Evolutionary conservation across 2,797 vertebrate genomes (phyloP), one percentile per base, ranked within the genome.

Genomic region (Crenuchus spilurus): DNA sequence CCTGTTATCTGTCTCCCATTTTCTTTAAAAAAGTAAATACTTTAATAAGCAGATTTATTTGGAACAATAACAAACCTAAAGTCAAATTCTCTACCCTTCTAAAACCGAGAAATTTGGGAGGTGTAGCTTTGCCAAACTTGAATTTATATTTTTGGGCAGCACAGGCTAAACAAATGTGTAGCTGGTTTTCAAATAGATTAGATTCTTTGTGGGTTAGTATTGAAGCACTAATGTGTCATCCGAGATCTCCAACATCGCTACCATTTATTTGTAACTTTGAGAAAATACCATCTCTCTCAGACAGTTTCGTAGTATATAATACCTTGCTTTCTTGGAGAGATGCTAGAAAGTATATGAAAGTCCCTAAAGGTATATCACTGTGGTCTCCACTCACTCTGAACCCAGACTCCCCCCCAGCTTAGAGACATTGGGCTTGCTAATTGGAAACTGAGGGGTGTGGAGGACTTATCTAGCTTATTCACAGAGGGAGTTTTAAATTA

Each of bases 271-370:
- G 3, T 26, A 9, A 5, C 6, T 2, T 2, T 54, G 3, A 2
- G 2, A 2, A 54, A 54, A 54, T 26, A 28, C 26, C 26, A 30
- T 55, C 52, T 30, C 52, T 55, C 14, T 28, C 13, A 10, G 24
- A 55, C 8, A 30, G 14, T 14, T 55, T 16, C 6, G 52, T 30
- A 55, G 4, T 55, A 14, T 55, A 55, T 14, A 55, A 55, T 30
- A 30, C 52, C 2, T 31, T 55, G 52, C 11, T 55, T 5, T 55
- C 52, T 55, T 55, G 52, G 52, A 55, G 24, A 55, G 52, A 55
- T 24, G 52, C 52, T 55, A 55, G 26, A 55, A 55, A 30, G 4
- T 55, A 30, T 16, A 30, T 55, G 52, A 16, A n/a, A 46, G 6
- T 30, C 8, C 26, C 24, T 30, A 55, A 30, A 2, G 1, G 10